These are phyloP conservation scores for Crenichthys baileyi DNA, from an alignment of 2,797 vertebrate genomes.

Conservation along the genomic window DNA sequence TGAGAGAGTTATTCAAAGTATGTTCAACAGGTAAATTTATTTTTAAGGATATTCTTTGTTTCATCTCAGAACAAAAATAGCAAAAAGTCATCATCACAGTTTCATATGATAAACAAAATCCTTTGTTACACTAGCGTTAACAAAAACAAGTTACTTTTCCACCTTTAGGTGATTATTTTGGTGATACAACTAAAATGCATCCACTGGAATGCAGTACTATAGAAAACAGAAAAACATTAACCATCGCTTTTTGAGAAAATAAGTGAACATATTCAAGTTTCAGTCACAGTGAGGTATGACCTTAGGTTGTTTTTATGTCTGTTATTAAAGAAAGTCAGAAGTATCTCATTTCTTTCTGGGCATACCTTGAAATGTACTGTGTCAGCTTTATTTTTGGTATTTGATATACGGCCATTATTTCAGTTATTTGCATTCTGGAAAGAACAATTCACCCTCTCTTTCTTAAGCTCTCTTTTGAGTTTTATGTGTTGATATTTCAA, in stretches of 20 bases:
- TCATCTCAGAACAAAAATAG: not conserved
- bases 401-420: slow-evolving; percentile 20
- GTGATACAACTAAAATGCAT: no score
- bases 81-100: not conserved
- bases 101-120: not conserved
- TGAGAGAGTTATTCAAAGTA: slow-evolving; percentile 1
- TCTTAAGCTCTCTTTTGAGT: slow-evolving; percentile 16
- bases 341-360: slow-evolving; percentile 10
- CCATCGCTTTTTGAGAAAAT: not conserved
- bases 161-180: not conserved
- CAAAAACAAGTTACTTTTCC: not conserved
- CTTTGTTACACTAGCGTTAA: not conserved
- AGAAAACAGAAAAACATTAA: not conserved
- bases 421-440: slow-evolving; percentile 24
- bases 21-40: not conserved
- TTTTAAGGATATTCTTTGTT: not conserved
- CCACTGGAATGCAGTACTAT: not conserved
- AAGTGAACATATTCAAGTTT: not conserved
- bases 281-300: not conserved
- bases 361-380: slow-evolving; percentile 20
- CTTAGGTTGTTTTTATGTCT: not conserved
- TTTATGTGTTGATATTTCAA: slow-evolving; percentile 61
- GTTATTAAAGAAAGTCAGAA: not conserved
- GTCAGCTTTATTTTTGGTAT: slow-evolving; percentile 9
- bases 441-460: slow-evolving; percentile 16